phyloP scores from a whole-genome alignment of 1,140 invertebrate genomes.

The Holotrichia oblita region DNA sequence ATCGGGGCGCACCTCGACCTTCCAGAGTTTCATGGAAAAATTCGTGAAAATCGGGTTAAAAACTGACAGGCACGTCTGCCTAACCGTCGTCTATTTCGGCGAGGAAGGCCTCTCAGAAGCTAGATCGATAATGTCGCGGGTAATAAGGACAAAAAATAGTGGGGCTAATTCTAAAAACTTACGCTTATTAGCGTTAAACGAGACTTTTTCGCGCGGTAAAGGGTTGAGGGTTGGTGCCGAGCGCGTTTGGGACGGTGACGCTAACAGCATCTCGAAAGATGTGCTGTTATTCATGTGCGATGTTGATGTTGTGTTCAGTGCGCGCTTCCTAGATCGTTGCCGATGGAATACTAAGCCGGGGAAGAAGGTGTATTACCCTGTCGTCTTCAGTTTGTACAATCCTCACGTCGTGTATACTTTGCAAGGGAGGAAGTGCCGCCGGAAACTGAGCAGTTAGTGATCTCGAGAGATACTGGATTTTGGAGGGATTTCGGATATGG shows the following conservation, averaged over 20 bases:
- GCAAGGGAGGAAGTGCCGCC: constrained; percentile 75
- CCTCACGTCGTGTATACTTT: constrained; percentile 84
- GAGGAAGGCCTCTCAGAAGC: constrained; percentile 70
- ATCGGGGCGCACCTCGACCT: constrained; percentile 75
- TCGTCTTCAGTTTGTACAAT: constrained; percentile 87
- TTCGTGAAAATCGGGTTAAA: constrained; percentile 76
- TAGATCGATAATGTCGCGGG: constrained; percentile 70
- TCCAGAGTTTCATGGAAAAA: constrained; percentile 81
- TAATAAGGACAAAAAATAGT: constrained; percentile 63
- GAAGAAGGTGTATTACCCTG: constrained; percentile 83
- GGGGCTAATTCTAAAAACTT: too few species aligned
- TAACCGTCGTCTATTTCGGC: constrained; percentile 84
- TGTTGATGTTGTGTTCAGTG: constrained; percentile 82
- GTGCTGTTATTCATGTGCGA: constrained; percentile 84
- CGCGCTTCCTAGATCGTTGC: constrained; percentile 78
- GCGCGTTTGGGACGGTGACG: constrained; percentile 61
- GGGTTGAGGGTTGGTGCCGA: constrained; percentile 79
- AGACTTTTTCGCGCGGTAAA: constrained; percentile 80
- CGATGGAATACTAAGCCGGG: constrained; percentile 76
- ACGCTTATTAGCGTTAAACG: constrained; percentile 77
- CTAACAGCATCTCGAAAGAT: constrained; percentile 64
- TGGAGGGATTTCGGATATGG: constrained; percentile 88
- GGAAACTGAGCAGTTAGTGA: constrained; percentile 78
- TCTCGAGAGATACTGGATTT: constrained; percentile 83
- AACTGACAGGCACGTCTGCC: constrained; percentile 73